Evolutionary conservation across 2,888 invertebrate genomes (phyloP).

Genomic region (Caenorhabditis panamensis): DNA sequence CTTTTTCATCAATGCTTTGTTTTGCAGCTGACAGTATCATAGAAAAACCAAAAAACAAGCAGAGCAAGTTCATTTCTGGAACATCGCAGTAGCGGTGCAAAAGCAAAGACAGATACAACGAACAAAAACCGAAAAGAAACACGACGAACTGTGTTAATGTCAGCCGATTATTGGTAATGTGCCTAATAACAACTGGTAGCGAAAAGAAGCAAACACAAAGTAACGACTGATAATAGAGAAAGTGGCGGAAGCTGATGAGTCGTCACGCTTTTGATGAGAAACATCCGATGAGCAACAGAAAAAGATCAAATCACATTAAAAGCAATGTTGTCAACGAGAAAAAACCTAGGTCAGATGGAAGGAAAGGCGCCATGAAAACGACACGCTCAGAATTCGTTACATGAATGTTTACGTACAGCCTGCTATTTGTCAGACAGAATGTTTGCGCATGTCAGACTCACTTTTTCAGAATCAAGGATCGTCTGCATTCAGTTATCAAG

Average conservation of each 20-base stretch:
- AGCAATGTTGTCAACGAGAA: conserved; percentile 52
- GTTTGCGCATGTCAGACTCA: conserved; percentile 27
- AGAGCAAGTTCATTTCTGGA: neutral
- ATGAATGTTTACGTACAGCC: conserved; percentile 41
- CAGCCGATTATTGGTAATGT: conserved; percentile 35
- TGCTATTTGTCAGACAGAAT: conserved; percentile 6
- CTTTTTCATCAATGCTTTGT: no score
- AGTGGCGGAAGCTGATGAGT: conserved; percentile 3
- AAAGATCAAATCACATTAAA: conserved; percentile 56
- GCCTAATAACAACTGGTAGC: conserved; percentile 19
- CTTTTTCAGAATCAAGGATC: neutral
- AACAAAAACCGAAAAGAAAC: conserved; percentile 13
- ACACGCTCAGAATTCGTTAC: conserved; percentile 52
- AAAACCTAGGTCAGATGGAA: conserved; percentile 36
- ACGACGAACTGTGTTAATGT: conserved; percentile 9
- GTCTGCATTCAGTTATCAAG: no score
- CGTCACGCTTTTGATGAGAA: conserved; percentile 17
- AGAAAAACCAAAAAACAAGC: neutral
- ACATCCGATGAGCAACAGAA: conserved; percentile 1
- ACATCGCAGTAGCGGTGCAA: neutral
- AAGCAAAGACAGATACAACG: neutral
- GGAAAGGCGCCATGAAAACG: conserved; percentile 3
- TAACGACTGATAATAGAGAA: conserved; percentile 14
- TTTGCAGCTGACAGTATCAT: no score
- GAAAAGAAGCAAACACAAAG: neutral